These are phyloP conservation scores for Trachythela sp. DNA, from an alignment of 64 coral and sea anemone species.

Conservation along the genomic window DNA sequence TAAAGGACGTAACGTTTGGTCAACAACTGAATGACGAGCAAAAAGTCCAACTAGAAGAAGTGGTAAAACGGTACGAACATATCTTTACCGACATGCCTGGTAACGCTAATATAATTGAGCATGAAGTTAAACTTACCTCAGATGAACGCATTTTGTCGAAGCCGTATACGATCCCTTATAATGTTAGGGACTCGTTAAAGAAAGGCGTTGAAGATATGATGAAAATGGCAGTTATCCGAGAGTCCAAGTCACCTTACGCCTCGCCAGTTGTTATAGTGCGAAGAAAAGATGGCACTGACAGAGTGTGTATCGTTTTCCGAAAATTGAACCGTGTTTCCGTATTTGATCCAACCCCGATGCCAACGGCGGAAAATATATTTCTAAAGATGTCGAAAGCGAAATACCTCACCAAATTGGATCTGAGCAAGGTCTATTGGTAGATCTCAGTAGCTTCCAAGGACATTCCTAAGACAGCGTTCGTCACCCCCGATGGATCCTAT, in stretches of 20 bases:
- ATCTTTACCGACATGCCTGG: slow-evolving; percentile 30
- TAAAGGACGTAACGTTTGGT: background rate
- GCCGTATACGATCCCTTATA: slow-evolving; percentile 45
- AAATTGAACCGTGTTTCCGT: background rate
- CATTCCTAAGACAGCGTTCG: no score
- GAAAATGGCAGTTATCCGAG: background rate
- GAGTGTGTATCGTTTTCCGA: slow-evolving; percentile 29
- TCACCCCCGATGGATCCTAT: no score
- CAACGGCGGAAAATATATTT: slow-evolving; percentile 3
- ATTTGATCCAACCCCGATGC: slow-evolving; percentile 25
- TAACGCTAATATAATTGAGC: slow-evolving; percentile 1
- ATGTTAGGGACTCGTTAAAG: slow-evolving; percentile 32
- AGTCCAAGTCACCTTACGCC: slow-evolving; percentile 30
- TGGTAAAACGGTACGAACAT: background rate
- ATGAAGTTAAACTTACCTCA: slow-evolving; percentile 40
- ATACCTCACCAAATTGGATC: slow-evolving; percentile 37
- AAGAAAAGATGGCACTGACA: slow-evolving; percentile 32
- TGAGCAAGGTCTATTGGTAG: no score
- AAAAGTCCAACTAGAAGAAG: background rate
- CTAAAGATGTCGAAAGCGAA: slow-evolving; percentile 36
- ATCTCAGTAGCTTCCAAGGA: no score
- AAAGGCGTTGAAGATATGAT: slow-evolving; percentile 21
- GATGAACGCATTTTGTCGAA: slow-evolving; percentile 1
- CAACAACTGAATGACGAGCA: background rate
- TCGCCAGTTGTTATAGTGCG: slow-evolving; percentile 43